These are phyloP conservation scores for Toxostoma redivivum DNA, from an alignment of 2,113 vertebrate genomes.

Conservation along the genomic window DNA sequence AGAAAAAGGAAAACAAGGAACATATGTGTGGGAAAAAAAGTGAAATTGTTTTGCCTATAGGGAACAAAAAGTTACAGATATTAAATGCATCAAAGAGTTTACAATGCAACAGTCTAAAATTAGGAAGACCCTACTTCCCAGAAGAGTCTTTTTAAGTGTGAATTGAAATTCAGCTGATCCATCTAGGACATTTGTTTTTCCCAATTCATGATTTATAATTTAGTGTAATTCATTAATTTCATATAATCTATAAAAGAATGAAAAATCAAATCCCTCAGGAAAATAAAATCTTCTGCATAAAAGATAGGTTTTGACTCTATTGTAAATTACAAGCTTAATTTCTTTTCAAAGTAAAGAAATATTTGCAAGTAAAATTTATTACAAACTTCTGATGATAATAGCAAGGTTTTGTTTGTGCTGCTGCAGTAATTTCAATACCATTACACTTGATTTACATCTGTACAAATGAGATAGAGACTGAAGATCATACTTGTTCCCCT, in stretches of 20 bases:
- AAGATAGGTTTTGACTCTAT: not conserved
- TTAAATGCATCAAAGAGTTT: not conserved
- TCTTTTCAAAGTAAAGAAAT: not conserved
- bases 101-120: not conserved
- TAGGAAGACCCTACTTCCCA: not conserved
- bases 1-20: not conserved
- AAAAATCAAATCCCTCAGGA: not conserved
- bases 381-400: not conserved
- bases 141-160: not conserved
- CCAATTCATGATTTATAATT: not conserved
- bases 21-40: not conserved
- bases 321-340: not conserved
- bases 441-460: not conserved
- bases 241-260: not conserved
- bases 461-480: not conserved
- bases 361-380: not conserved
- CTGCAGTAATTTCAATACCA: not conserved
- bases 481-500: not conserved
- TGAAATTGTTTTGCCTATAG: not conserved
- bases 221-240: not conserved
- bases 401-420: not conserved
- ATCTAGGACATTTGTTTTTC: not conserved
- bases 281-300: not conserved
- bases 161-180: not conserved
- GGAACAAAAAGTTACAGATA: not conserved